Evolutionary conservation across 2,797 vertebrate species (phyloP), one percentile per base, ranked within the genome.

Genomic region (Sebastes alutus): DNA sequence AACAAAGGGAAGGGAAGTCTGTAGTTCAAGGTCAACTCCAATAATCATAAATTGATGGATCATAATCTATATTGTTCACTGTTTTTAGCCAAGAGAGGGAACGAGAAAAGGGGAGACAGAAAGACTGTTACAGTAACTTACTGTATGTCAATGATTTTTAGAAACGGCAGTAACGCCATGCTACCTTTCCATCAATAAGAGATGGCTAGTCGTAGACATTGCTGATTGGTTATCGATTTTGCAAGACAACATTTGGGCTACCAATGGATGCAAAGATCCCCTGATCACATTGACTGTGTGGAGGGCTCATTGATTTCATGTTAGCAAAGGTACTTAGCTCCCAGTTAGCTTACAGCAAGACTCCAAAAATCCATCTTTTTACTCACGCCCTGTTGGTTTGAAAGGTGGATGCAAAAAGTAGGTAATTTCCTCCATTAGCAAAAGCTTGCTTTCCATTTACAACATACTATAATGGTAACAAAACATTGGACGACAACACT

Each of bases 181-280:
- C 80, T 56, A 38, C 27, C 23, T 11, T 11, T 52, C 20, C 4
- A 67, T 67, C 69, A 73, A 20, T 61, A 32, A 32, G 20, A 62
- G 64, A 42, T 59, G 12, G 11, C n/a, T 7, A 5, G 9, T 33
- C n/a, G 66, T 55, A 58, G 70, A 58, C 65, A 55, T 52, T 63
- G 14, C 62, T 76, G 52, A 72, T 81, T 72, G 23, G 35, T 71
- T 74, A 77, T 82, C 46, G 76, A 87, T 75, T 82, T 72, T 49
- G 3, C 30, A 62, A 58, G 14, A 68, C 23, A 81, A 66, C 33
- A 66, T 71, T 59, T 35, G 27, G 32, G 62, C 27, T 67, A 32
- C 61, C 16, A 23, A 23, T 59, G 4, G 20, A 72, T 35, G 32
- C 59, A 74, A 52, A 66, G 9, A 77, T 70, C 25, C 22, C 20